These are phyloP conservation scores for Apis florea DNA, from an alignment of 1,140 invertebrate species.

Conservation along the genomic window DNA sequence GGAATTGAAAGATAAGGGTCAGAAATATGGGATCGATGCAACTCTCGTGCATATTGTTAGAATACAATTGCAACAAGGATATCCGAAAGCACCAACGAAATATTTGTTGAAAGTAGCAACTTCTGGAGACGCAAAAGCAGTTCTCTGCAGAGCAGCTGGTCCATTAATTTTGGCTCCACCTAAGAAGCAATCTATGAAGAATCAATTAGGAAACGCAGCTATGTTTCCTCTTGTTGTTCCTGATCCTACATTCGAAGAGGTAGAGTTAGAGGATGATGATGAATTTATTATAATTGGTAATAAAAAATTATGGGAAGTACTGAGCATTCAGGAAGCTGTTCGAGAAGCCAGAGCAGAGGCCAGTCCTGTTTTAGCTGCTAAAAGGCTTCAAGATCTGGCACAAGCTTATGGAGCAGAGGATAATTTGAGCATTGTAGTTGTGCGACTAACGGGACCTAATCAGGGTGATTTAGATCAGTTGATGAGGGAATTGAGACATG, in stretches of 20 bases:
- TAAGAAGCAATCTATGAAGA: constrained; percentile 73
- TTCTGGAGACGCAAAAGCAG: constrained; percentile 86
- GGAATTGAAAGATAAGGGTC: constrained; percentile 86
- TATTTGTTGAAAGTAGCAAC: constrained; percentile 86
- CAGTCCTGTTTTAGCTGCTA: constrained; percentile 89
- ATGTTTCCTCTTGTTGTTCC: constrained; percentile 85
- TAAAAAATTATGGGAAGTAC: constrained; percentile 88
- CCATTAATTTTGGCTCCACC: constrained; percentile 81
- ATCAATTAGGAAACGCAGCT: constrained; percentile 84
- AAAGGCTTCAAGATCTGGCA: constrained; percentile 89
- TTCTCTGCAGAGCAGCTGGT: constrained; percentile 85
- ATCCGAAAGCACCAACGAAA: constrained; percentile 72
- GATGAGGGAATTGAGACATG: constrained; percentile 88
- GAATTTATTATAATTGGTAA: constrained; percentile 91
- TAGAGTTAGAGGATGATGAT: constrained; percentile 88
- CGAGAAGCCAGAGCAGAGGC: constrained; percentile 87
- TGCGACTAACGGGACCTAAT: constrained; percentile 84
- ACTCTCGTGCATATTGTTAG: constrained; percentile 87
- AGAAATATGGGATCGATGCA: constrained; percentile 86
- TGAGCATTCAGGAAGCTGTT: constrained; percentile 87
- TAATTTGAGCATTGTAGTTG: constrained; percentile 89
- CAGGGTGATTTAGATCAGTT: constrained; percentile 84
- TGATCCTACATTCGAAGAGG: constrained; percentile 88
- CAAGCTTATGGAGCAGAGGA: constrained; percentile 91
- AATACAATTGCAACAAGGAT: constrained; percentile 77